Percentiles rank a stretch among this genome's conserved stretches.
These are phyloP conservation scores for Neopipo cinnamomea DNA, from an alignment of 2,113 vertebrate genomes.

Conservation along the genomic window DNA sequence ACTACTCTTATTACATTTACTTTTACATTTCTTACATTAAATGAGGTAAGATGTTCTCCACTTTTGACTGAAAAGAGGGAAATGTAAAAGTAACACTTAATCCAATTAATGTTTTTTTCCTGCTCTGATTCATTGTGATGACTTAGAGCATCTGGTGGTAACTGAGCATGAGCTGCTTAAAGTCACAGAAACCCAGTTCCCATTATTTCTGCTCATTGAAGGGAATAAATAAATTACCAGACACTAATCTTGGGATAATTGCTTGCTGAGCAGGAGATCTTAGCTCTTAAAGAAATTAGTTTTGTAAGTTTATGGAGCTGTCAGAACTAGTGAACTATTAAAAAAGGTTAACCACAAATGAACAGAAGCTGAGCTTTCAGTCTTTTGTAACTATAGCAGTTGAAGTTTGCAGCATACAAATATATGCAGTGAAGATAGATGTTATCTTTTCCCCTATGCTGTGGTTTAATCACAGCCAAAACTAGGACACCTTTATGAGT, in stretches of 20 bases:
- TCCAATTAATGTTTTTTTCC: constrained; percentile 73
- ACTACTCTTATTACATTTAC: neutral
- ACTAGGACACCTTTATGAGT: neutral
- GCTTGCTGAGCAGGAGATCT: constrained; percentile 64
- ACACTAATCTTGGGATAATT: constrained; percentile 78
- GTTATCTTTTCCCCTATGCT: neutral
- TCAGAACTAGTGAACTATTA: constrained; percentile 57
- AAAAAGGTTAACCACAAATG: constrained; percentile 60
- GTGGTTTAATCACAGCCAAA: neutral
- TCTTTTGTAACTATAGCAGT: neutral
- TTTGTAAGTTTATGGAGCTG: constrained; percentile 65
- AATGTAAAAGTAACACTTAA: constrained; percentile 67
- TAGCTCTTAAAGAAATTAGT: constrained; percentile 67
- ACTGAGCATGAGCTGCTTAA: constrained; percentile 62
- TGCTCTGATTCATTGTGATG: constrained; percentile 67
- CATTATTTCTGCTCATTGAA: constrained; percentile 77
- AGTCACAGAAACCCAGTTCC: constrained; percentile 64
- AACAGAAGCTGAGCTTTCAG: constrained; percentile 41
- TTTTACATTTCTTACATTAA: neutral
- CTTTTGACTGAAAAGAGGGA: neutral
- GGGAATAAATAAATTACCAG: constrained; percentile 75
- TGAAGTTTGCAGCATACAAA: neutral
- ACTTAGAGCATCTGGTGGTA: constrained; percentile 66
- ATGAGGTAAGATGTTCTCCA: neutral
- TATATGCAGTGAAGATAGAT: neutral